Percentiles rank a stretch among this genome's conserved stretches.
phyloP scores from a whole-genome alignment of 2,113 vertebrate species.

The Pachypanchax playfairii region DNA sequence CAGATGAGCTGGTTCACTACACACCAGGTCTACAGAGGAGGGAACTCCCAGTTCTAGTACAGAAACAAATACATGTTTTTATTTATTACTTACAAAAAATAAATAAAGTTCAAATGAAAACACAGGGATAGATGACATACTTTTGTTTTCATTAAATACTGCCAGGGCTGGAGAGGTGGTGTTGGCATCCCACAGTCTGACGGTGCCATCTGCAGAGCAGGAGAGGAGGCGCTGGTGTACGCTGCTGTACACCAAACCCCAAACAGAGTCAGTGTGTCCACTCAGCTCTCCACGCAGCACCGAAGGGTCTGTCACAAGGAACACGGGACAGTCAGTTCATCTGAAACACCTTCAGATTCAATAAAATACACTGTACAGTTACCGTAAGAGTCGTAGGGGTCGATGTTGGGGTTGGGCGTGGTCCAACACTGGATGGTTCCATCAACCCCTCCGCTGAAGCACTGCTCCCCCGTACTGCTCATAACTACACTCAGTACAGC shows the following conservation, averaged over 20 bases:
- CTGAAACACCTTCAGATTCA: neutral
- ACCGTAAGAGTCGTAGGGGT: slow-evolving; percentile 98
- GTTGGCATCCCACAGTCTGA: slow-evolving; percentile 91
- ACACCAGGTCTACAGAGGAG: slow-evolving; percentile 95
- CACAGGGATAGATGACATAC: slow-evolving; percentile 66
- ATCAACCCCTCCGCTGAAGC: slow-evolving; percentile 94
- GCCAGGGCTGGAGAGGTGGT: slow-evolving; percentile 87
- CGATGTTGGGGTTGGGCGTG: slow-evolving; percentile 93
- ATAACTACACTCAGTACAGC: slow-evolving; percentile 97
- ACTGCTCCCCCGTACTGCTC: slow-evolving; percentile 95
- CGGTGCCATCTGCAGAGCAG: slow-evolving; percentile 95
- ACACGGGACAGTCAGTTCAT: neutral
- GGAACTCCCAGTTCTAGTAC: slow-evolving; percentile 89
- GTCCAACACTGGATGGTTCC: slow-evolving; percentile 97
- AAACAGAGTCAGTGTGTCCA: slow-evolving; percentile 93
- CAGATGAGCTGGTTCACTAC: slow-evolving; percentile 95
- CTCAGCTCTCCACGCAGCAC: slow-evolving; percentile 88
- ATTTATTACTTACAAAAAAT: neutral
- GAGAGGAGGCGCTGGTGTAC: slow-evolving; percentile 92
- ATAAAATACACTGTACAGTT: neutral
- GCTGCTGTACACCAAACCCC: slow-evolving; percentile 93
- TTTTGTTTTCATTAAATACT: slow-evolving; percentile 91
- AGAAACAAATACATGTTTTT: slow-evolving; percentile 43
- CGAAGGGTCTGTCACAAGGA: slow-evolving; percentile 83
- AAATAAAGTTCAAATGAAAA: neutral